These are phyloP conservation scores for Acheta domesticus DNA, from an alignment of 2,888 invertebrate genomes.

Conservation along the genomic window DNA sequence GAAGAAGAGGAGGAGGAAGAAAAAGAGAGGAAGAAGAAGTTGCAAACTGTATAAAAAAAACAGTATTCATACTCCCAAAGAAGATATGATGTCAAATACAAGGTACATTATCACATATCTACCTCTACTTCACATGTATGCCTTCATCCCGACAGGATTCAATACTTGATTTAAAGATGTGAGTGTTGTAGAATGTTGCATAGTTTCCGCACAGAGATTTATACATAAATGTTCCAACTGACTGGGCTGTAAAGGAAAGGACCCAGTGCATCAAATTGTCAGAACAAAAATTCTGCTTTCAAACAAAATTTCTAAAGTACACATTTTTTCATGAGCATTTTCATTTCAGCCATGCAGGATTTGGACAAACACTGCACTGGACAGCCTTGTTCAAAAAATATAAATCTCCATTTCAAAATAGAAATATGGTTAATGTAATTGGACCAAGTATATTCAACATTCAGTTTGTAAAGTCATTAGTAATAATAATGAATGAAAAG, in stretches of 20 bases:
- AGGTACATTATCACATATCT: conserved; percentile 92
- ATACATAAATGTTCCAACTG: conserved; percentile 91
- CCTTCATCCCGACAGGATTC: conserved; percentile 93
- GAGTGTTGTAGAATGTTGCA: conserved; percentile 97
- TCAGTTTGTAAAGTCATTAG: too few species aligned
- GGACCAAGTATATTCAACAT: too few species aligned
- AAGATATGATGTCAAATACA: conserved; percentile 94
- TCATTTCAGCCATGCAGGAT: too few species aligned
- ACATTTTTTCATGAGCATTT: too few species aligned
- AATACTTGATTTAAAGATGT: conserved; percentile 90
- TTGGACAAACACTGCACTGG: too few species aligned
- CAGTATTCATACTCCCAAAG: conserved; percentile 55
- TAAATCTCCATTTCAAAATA: too few species aligned
- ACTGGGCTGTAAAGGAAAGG: conserved; percentile 56
- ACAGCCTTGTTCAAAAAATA: too few species aligned
- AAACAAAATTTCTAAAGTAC: not conserved
- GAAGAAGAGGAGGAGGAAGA: too few species aligned
- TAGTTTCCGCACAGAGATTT: conserved; percentile 92
- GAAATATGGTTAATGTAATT: too few species aligned
- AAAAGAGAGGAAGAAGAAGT: conserved; percentile 18
- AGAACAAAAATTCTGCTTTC: not conserved
- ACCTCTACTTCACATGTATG: conserved; percentile 86
- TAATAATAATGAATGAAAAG: too few species aligned
- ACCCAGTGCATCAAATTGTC: not conserved
- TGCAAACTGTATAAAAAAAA: not conserved